Percentiles rank a stretch among this genome's conserved stretches.
phyloP scores from a whole-genome alignment of 2,113 vertebrate genomes.

The Xyliphius kryptos region DNA sequence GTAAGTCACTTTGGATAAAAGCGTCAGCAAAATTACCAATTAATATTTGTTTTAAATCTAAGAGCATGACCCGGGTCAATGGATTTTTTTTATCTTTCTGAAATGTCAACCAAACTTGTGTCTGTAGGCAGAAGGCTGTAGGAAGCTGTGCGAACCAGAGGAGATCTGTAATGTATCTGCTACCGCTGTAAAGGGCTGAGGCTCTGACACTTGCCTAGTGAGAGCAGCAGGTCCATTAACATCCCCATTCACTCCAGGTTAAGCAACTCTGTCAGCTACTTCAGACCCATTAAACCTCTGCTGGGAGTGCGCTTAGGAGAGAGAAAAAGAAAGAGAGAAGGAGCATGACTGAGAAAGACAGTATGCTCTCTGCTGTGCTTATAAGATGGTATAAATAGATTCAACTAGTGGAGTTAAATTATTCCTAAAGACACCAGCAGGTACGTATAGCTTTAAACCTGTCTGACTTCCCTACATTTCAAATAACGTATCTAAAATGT shows the following conservation, averaged over 20 bases:
- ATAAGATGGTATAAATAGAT: constrained; percentile 40
- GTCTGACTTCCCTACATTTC: too few relatives aligned
- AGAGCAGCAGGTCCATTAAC: constrained; percentile 56
- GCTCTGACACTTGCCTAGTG: constrained; percentile 60
- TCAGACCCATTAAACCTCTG: constrained; percentile 49
- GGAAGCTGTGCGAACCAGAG: constrained; percentile 1
- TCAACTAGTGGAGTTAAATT: constrained; percentile 41
- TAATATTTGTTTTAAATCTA: too few relatives aligned
- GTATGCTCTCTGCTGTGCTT: constrained; percentile 19
- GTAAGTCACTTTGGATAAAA: too few relatives aligned
- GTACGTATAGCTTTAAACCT: constrained; percentile 12
- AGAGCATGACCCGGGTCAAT: too few relatives aligned
- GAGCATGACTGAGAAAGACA: constrained; percentile 22
- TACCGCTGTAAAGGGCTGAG: constrained; percentile 52
- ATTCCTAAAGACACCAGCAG: constrained; percentile 38
- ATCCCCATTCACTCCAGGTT: constrained; percentile 43
- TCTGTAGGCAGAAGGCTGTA: too few relatives aligned
- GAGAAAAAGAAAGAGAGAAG: constrained; percentile 22
- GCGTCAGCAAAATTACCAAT: too few relatives aligned
- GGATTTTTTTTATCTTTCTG: too few relatives aligned
- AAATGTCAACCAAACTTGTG: too few relatives aligned
- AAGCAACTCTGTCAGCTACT: constrained; percentile 48
- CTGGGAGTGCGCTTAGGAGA: constrained; percentile 39
- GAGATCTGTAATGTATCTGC: constrained; percentile 11
- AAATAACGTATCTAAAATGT: not conserved